Conservation (phyloP, 2,797 vertebrate genomes). For the Dicrostonyx torquatus region DNA sequence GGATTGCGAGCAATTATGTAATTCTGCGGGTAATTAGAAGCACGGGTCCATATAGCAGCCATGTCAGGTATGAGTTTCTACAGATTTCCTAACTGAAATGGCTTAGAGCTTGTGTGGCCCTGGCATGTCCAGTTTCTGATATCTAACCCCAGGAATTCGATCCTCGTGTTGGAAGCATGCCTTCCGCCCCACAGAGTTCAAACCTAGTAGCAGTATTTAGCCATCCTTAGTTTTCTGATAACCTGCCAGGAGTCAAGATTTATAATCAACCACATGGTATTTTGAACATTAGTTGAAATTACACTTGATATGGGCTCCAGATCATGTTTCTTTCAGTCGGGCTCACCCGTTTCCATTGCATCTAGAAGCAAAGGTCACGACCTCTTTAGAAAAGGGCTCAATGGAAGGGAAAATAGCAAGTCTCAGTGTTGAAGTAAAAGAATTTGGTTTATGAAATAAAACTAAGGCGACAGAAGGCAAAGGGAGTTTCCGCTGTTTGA, state of each 20-base stretch:
- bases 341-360: slow-evolving; percentile 63
- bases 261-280: slow-evolving; percentile 61
- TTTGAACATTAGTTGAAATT: slow-evolving; percentile 77
- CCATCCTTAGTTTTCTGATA: slow-evolving; percentile 63
- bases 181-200: slow-evolving; percentile 19
- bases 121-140: slow-evolving; percentile 9
- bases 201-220: neutral
- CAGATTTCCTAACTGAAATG: slow-evolving; percentile 74
- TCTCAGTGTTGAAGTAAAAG: slow-evolving; percentile 80
- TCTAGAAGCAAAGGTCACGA: slow-evolving; percentile 78
- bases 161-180: neutral
- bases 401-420: slow-evolving; percentile 75
- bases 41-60: slow-evolving; percentile 56
- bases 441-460: slow-evolving; percentile 80
- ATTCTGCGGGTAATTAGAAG: slow-evolving; percentile 73
- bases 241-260: slow-evolving; percentile 70
- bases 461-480: slow-evolving; percentile 79
- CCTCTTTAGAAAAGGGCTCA: slow-evolving; percentile 77
- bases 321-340: slow-evolving; percentile 68
- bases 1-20: slow-evolving; percentile 73
- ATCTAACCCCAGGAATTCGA: slow-evolving; percentile 28
- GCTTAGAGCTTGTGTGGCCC: slow-evolving; percentile 44
- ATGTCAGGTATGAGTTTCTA: slow-evolving; percentile 65
- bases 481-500: slow-evolving; percentile 82
- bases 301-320: slow-evolving; percentile 36